Evolutionary conservation across 2,113 vertebrate genomes (phyloP), one percentile per base, ranked within the genome.

Genomic region (Triplophysa rosa): DNA sequence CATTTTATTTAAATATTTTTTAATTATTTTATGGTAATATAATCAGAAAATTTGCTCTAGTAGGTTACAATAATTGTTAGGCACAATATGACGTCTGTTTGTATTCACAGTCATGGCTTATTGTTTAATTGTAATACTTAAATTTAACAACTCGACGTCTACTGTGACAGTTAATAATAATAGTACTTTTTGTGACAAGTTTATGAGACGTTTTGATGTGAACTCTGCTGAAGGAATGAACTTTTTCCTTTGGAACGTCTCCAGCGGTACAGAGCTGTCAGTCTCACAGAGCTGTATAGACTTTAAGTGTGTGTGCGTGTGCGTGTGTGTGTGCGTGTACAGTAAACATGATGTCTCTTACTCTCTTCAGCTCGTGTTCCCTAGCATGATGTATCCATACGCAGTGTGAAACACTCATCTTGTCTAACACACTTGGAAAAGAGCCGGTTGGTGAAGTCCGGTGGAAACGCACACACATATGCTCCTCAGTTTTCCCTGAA

Each of bases 381-480:
- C 69, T 59, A 17, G 26, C 14, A 61, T 73, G 56, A 23, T 73
- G 58, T 13, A 45, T 74, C 13, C n/a, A 63, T 59, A 29, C 72
- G 11, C 72, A 75, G 72, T 74, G 72, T 74, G 72, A 74, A 68
- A 37, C 37, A 45, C 54, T 78, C 17, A 59, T 45, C 56, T 65
- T 78, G 65, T 67, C 65, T n/a, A 59, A 61, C 21, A 68, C 3
- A 67, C 52, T 56, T 12, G 8, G 64, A 78, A 58, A 68, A 49
- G 29, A 40, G 40, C 64, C 59, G 54, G 49, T 68, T 75, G 21
- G 40, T 49, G 3, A 37, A 79, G 56, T 33, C 19, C 7, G 16
- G 24, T 63, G 66, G 14, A 80, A 54, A 62, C 67, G 62, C 68
- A 78, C 63, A 80, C 76, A 66, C 49, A 80, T 56, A 83, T 62